Base-by-base conservation (phyloP, 2,797 vertebrate genomes). In the Chloroceryle inda region DNA sequence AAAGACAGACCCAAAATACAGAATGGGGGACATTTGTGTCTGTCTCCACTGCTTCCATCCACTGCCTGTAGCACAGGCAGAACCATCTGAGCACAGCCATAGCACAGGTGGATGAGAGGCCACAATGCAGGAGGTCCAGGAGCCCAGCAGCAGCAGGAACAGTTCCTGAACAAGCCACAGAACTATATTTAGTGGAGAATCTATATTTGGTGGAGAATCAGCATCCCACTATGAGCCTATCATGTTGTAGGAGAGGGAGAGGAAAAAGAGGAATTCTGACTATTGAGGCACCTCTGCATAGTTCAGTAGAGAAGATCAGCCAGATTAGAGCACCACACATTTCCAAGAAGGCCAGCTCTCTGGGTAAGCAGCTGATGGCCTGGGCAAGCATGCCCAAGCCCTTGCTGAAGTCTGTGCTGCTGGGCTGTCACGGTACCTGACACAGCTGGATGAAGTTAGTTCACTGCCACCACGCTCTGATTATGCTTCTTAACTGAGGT, bases 341-440 rank as follows among this genome's bases (percentile, higher is more conserved):
- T 49, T 67, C 61, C 53, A 35, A 62, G 59, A 33, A 37, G 59
- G 17, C 13, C 55, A 31, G 21, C 14, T 64, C 27, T 61, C 62
- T 22, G 15, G 31, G 11, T 18, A 14, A 50, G 73, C 23, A 55
- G 59, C 27, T 2, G 1, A 31, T 10, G 47, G 58, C 50, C n/a
- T 0, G 0, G 29, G 35, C 31, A 64, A 55, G 31, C 19, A 1
- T 11, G 42, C 13, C 31, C 0, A 0, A 78, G 21, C 23, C 44
- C 53, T 20, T 6, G 3, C 19, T 64, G 71, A 59, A 33, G 35
- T 47, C 58, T 17, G 24, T 77, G 69, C 58, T 74, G 77, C 64
- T 38, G 40, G 13, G 40, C 23, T 71, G 50, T 58, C 56, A 5
- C 0, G 0, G 56, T 13, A 16, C 29, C 20, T 3, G 0, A 14